These are phyloP conservation scores for Theretra japonica DNA, from an alignment of 2,888 invertebrate species.

Conservation along the genomic window DNA sequence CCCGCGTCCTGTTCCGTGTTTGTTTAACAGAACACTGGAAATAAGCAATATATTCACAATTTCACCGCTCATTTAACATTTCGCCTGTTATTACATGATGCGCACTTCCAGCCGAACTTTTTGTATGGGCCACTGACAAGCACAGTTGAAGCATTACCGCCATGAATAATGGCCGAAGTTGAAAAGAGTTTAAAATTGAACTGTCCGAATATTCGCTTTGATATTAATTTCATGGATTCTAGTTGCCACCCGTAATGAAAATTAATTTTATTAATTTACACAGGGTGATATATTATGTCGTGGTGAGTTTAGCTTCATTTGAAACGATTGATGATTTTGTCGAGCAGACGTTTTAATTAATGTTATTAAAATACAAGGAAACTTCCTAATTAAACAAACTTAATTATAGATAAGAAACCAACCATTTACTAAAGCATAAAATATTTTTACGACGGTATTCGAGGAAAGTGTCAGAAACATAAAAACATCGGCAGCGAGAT, in stretches of 20 bases:
- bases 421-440: not conserved
- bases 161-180: slow-evolving; percentile 75
- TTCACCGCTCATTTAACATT: slow-evolving; percentile 29
- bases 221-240: slow-evolving; percentile 69
- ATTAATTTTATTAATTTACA: slow-evolving; percentile 45
- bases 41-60: slow-evolving; percentile 20
- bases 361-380: not conserved
- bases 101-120: slow-evolving; percentile 50
- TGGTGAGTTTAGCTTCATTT: not conserved
- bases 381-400: no score
- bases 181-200: slow-evolving; percentile 74
- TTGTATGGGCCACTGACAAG: slow-evolving; percentile 60
- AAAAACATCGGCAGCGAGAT: not conserved
- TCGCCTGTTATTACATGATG: slow-evolving; percentile 27
- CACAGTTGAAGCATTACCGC: slow-evolving; percentile 61
- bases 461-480: not conserved
- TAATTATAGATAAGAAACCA: no score
- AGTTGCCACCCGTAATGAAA: slow-evolving; percentile 54
- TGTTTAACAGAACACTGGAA: slow-evolving; percentile 4
- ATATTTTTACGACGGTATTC: not conserved
- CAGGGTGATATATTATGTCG: slow-evolving; percentile 11
- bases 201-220: slow-evolving; percentile 65
- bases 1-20: not conserved
- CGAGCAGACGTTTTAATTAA: not conserved
- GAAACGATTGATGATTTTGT: slow-evolving; percentile 1